Evolutionary conservation across 1,140 invertebrate genomes (phyloP), one percentile per base, ranked within the genome.

Genomic region (Acromyrmex charruanus): DNA sequence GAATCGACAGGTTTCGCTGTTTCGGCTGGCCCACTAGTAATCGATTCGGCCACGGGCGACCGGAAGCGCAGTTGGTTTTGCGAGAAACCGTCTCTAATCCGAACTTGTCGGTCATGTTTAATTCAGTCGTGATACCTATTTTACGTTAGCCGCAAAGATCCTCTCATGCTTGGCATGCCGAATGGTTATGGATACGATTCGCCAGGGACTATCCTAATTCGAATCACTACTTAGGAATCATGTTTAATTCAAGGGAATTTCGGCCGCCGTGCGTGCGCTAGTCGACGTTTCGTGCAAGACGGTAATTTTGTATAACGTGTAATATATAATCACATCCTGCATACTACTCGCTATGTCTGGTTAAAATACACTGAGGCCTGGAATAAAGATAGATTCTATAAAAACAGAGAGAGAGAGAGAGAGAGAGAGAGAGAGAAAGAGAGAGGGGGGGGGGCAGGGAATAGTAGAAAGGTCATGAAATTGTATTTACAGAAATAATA

Each of bases 161-260:
- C 58, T 31, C 53, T 61, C 88, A 58, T 61, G 55, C 25, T 51
- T 35, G 53, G 5, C 10, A 66, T 68, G 82, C n/a, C 74, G 82
- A 79, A 85, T 85, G 49, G 72, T 85, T 85, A 85, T 79, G 49
- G 74, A 77, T 55, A 65, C 75, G 75, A 89, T 75, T 72, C 35
- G 65, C 65, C 31, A 39, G 35, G 55, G 51, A 39, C 74, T 66
- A 58, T 63, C 61, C 63, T 89, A 84, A 90, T 89, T 90, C 89
- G 44, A 58, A 77, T 82, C 55, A 61, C 71, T 87, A 90, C 88
- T 90, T 89, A 89, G 68, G 71, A 86, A 72, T 89, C 89, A 90
- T 90, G 89, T 90, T 89, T 89, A 90, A 90, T 90, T 87, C 89
- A 89, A 68, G 58, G 18, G 39, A 55, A 75, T 74, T 79, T 65